A percentile compares a stretch with the other conserved stretches of the same genome.
Conservation (phyloP, 1,140 invertebrate genomes). For the Cydia strobilella region DNA sequence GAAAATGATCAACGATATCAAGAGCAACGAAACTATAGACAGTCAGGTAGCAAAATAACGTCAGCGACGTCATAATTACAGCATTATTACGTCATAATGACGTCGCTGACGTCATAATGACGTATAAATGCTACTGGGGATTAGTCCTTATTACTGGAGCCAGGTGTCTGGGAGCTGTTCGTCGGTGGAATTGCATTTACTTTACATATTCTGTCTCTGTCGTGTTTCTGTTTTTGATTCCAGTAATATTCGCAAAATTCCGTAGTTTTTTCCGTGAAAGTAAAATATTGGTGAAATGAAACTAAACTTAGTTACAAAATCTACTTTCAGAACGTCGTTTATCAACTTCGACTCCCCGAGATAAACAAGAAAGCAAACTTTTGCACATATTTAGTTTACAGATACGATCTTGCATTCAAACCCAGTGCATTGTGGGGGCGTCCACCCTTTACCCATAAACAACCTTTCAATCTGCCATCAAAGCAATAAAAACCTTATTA, state of each 20-base stretch:
- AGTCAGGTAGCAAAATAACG: too few relatives aligned
- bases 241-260: background rate
- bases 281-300: background rate
- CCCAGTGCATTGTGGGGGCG: conserved; percentile 48
- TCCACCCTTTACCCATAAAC: conserved; percentile 57
- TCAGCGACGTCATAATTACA: too few relatives aligned
- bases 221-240: too few relatives aligned
- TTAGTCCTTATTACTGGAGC: too few relatives aligned
- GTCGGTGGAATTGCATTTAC: too few relatives aligned
- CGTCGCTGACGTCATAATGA: too few relatives aligned
- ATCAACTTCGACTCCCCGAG: conserved; percentile 38
- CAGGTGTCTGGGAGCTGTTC: too few relatives aligned
- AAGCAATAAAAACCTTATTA: background rate
- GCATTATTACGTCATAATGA: too few relatives aligned
- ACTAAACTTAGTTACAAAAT: background rate
- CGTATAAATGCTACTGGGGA: too few relatives aligned
- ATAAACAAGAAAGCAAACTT: conserved; percentile 42
- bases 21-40: too few relatives aligned
- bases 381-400: conserved; percentile 59
- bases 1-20: too few relatives aligned
- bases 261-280: background rate
- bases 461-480: conserved; percentile 37
- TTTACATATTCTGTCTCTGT: too few relatives aligned
- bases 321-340: background rate
- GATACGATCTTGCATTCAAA: conserved; percentile 47